A percentile compares a stretch with the other conserved stretches of the same genome.
phyloP scores from a whole-genome alignment of 37 sponge, comb jelly and placozoan species.

The Hormiphora californensis region DNA sequence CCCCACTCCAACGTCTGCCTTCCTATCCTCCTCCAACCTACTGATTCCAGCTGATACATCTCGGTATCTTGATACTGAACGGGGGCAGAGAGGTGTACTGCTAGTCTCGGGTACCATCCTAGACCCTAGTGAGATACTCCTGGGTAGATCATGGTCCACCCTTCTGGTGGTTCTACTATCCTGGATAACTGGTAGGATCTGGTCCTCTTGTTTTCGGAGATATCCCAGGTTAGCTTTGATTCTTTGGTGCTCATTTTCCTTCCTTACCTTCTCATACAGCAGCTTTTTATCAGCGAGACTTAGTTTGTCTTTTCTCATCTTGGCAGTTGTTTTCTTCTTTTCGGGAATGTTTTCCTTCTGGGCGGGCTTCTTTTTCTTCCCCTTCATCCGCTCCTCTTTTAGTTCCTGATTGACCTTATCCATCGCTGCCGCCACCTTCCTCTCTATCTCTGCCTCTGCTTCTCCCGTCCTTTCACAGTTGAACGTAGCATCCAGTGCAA shows the following conservation, averaged over 20 bases:
- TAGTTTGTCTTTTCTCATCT: background rate
- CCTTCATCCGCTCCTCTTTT: background rate
- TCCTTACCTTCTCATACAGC: background rate
- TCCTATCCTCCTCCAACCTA: too few species aligned
- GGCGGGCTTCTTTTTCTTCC: background rate
- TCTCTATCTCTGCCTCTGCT: background rate
- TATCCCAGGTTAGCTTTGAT: background rate
- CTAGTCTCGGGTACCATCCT: too few species aligned
- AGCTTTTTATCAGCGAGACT: conserved; percentile 6
- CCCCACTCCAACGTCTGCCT: too few species aligned
- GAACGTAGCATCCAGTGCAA: background rate
- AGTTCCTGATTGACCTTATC: conserved; percentile 14
- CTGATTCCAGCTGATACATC: too few species aligned
- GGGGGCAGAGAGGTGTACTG: too few species aligned
- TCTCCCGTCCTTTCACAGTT: background rate
- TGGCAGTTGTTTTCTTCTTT: background rate
- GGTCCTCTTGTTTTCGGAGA: background rate
- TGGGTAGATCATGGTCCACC: too few species aligned
- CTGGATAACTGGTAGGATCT: too few species aligned
- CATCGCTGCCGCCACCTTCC: background rate
- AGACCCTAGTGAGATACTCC: too few species aligned
- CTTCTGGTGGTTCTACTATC: too few species aligned
- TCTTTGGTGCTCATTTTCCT: background rate
- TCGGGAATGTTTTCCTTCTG: background rate
- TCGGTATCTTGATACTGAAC: too few species aligned